phyloP scores from a whole-genome alignment of 2,888 invertebrate species.

The Conops quadrifasciatus region DNA sequence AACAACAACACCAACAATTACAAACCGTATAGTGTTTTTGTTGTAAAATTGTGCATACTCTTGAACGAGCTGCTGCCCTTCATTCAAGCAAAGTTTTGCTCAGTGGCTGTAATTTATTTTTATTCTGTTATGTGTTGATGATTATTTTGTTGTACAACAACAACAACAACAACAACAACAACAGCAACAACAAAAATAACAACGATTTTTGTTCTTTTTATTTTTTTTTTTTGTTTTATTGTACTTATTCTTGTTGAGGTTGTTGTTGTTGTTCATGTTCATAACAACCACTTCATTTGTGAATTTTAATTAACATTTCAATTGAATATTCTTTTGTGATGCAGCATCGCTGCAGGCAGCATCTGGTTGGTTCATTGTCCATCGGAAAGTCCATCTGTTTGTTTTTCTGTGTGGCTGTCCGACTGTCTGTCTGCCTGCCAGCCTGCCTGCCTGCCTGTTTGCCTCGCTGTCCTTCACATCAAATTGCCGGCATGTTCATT shows the following conservation, averaged over 20 bases:
- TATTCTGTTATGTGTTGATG: slow-evolving; percentile 7
- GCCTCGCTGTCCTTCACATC: background rate
- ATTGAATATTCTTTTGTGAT: slow-evolving; percentile 14
- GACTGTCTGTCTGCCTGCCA: background rate
- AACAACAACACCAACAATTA: background rate
- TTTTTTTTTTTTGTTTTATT: background rate
- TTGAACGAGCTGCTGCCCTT: background rate
- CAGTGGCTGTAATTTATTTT: background rate
- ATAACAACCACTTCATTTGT: slow-evolving; percentile 10
- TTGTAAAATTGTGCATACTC: background rate
- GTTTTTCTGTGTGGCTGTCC: background rate
- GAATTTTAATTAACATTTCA: slow-evolving; percentile 31
- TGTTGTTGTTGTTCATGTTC: background rate
- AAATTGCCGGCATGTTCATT: background rate
- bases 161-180: too few species aligned
- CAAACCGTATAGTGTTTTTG: background rate
- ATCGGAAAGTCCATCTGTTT: background rate
- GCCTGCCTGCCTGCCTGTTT: background rate
- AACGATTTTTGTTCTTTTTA: too few species aligned
- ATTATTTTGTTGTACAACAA: slow-evolving; percentile 1
- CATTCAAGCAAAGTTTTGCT: background rate
- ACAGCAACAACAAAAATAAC: too few species aligned
- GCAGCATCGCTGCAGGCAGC: slow-evolving; percentile 5
- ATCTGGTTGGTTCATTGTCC: background rate
- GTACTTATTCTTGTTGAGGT: too few species aligned